Evolutionary conservation across 2,888 invertebrate genomes (phyloP).

Genomic region (Euplagia quadripunctaria): DNA sequence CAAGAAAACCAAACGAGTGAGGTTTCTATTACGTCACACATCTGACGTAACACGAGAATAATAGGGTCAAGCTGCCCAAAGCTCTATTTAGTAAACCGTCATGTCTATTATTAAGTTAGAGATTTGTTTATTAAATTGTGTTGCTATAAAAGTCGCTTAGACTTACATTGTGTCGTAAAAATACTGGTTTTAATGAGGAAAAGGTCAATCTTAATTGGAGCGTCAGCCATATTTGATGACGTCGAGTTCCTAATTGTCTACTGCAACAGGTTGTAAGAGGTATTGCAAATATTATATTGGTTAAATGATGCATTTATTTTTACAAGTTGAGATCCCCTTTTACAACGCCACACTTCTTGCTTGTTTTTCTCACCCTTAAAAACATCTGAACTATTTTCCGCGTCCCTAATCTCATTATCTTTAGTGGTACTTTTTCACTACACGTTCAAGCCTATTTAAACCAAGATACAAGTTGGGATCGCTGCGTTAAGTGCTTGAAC

Average conservation of each 20-base stretch:
- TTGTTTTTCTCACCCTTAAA: no score
- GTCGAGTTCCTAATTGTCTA: neutral
- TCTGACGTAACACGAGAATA: slow-evolving; percentile 14
- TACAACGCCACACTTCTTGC: no score
- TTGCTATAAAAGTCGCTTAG: neutral
- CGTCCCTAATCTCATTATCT: neutral
- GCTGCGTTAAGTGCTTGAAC: neutral
- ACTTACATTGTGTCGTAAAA: neutral
- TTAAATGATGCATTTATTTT: no score
- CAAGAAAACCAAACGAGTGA: slow-evolving; percentile 4
- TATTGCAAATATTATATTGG: no score
- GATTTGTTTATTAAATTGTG: slow-evolving; percentile 1
- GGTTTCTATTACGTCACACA: slow-evolving; percentile 3
- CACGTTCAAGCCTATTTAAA: no score
- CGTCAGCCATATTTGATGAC: no score
- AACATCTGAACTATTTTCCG: neutral
- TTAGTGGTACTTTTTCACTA: neutral
- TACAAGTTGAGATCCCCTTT: no score
- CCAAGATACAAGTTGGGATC: no score
- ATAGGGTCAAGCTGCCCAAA: neutral
- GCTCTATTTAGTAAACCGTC: slow-evolving; percentile 14
- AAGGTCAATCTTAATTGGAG: neutral
- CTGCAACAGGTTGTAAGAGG: neutral
- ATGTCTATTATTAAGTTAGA: slow-evolving; percentile 12
- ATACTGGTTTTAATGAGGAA: neutral